Conservation (phyloP, 2,113 vertebrate species). For the Gila orcuttii region DNA sequence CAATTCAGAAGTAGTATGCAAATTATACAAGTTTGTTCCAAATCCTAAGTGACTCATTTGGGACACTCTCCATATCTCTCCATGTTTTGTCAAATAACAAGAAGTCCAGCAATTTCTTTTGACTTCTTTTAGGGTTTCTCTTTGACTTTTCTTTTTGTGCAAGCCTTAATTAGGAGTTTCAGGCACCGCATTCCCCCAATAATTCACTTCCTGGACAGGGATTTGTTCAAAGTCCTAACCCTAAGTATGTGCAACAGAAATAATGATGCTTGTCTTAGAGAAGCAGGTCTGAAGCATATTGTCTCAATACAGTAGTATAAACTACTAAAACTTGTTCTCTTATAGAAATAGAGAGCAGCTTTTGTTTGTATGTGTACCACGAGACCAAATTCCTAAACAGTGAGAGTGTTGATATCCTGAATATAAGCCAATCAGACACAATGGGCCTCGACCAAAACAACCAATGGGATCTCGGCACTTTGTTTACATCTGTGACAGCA, state of each 20-base stretch:
- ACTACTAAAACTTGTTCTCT: neutral
- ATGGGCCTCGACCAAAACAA: slow-evolving; percentile 52
- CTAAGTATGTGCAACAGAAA: neutral
- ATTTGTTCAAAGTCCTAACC: neutral
- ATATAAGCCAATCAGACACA: slow-evolving; percentile 58
- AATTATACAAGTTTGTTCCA: too few species aligned
- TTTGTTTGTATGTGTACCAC: slow-evolving; percentile 25
- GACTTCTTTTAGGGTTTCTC: neutral
- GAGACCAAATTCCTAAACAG: slow-evolving; percentile 61
- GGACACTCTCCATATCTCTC: too few species aligned
- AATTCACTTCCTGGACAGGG: neutral
- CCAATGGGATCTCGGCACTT: slow-evolving; percentile 64
- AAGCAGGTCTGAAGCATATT: neutral
- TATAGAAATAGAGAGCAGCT: neutral
- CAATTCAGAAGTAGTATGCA: too few species aligned
- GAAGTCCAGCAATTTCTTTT: neutral
- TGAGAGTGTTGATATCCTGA: slow-evolving; percentile 33
- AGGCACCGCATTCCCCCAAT: neutral
- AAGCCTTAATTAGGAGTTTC: too few species aligned
- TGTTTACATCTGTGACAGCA: slow-evolving; percentile 37
- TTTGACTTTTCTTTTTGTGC: too few species aligned
- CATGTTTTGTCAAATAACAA: neutral
- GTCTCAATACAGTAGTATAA: neutral
- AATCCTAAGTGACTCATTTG: too few species aligned
- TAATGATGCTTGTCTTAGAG: neutral